phyloP scores from a whole-genome alignment of 2,797 vertebrate genomes.

The Sorex maritimensis region DNA sequence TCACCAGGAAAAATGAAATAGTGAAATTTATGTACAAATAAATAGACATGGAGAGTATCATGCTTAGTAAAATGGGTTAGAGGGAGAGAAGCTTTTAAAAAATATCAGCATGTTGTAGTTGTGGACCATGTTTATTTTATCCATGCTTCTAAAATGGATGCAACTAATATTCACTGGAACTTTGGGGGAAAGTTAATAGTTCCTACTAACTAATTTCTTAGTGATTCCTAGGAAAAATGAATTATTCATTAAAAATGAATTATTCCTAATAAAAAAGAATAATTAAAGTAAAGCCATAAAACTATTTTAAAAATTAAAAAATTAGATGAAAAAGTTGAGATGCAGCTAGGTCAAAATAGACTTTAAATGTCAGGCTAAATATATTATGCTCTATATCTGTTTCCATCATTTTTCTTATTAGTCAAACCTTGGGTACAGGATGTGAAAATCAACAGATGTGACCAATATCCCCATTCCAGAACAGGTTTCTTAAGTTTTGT shows the following conservation, averaged over 20 bases:
- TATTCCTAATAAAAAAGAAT: neutral
- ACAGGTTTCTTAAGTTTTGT: conserved; percentile 50
- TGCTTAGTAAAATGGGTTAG: too few relatives aligned
- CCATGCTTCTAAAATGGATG: neutral
- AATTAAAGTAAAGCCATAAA: neutral
- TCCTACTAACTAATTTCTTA: too few relatives aligned
- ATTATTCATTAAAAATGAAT: too few relatives aligned
- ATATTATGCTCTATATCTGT: neutral
- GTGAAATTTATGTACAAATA: too few relatives aligned
- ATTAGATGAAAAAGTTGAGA: conserved; percentile 10
- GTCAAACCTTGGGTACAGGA: neutral
- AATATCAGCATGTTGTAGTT: too few relatives aligned
- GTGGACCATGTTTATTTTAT: neutral
- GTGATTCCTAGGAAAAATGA: too few relatives aligned
- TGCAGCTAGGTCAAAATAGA: neutral
- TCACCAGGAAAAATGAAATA: too few relatives aligned
- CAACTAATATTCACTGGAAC: neutral
- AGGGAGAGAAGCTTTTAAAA: too few relatives aligned
- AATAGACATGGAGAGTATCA: too few relatives aligned
- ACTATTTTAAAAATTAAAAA: neutral
- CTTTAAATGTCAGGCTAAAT: conserved; percentile 24
- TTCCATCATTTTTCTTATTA: conserved; percentile 35
- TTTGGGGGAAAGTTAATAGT: neutral
- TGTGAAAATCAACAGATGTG: conserved; percentile 77
- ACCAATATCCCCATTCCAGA: conserved; percentile 16